Base-by-base conservation (phyloP, 2,888 invertebrate genomes). In the Drosophila neutralis region DNA sequence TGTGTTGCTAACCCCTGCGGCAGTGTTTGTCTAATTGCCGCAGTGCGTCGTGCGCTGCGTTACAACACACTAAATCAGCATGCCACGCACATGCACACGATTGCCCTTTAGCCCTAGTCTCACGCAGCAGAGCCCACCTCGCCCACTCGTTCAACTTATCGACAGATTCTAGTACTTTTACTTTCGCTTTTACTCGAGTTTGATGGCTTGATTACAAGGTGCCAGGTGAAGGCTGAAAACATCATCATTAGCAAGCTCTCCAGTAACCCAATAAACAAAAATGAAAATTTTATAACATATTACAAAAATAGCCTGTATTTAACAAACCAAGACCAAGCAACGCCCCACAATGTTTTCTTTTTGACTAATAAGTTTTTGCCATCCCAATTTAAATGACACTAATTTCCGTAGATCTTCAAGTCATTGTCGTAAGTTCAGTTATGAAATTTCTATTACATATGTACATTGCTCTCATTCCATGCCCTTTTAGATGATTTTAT, bases 231-330 rank as follows among this genome's bases (percentile, higher is more conserved):
- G 21, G 21, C 21, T 21, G 82, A 84, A 80, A 82, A 83, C 4
- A 73, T 72, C 81, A 85, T 89, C 85, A 87, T 83, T 89, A 87
- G 80, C 66, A 52, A 89, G 89, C 81, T 89, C 87, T 89, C 69
- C 73, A 84, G 76, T 74, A 69, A 51, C 31, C 60, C 62, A 36
- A 78, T 62, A 45, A 38, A 51, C 10, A 48, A 31, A 10, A 38
- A 29, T 21, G 29, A 7, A 2, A 21, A 18, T 38, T 38, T 8
- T 1, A 18, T 7, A 7, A 21, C 13, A 45, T 18, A 38, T 18
- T 7, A 0, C 8, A 21, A 21, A 42, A 18, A n/a, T 21, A 56
- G 8, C 8, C 45, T 29, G 18, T 51, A 2, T 42, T n/a, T 4
- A 42, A 42, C 11, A 21, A 27, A 18, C 52, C 15, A 18, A 29